These are phyloP conservation scores for Diadromus collaris DNA, from an alignment of 2,888 invertebrate genomes.

Conservation along the genomic window DNA sequence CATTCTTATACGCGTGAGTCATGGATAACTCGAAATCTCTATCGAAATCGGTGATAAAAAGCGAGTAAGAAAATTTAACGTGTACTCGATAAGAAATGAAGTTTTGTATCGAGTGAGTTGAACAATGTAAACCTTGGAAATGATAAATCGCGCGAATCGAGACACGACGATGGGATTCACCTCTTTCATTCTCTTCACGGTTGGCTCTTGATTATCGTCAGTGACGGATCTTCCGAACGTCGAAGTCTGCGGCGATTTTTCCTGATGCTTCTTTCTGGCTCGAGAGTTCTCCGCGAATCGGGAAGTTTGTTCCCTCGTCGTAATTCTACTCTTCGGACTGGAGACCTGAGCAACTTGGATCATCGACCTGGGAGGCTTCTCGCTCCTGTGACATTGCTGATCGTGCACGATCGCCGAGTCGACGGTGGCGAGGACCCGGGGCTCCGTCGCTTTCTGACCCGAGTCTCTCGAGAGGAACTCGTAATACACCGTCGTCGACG, in stretches of 20 bases:
- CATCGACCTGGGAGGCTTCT: constrained; percentile 36
- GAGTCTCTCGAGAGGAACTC: constrained; percentile 42
- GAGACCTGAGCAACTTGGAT: constrained; percentile 59
- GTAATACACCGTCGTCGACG: constrained; percentile 60
- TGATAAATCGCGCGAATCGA: background rate
- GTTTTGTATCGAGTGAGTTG: background rate
- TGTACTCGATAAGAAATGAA: background rate
- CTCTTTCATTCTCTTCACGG: constrained; percentile 59
- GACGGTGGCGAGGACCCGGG: background rate
- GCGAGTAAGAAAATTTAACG: background rate
- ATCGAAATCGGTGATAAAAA: background rate
- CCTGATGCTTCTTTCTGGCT: background rate
- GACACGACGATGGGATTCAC: constrained; percentile 41
- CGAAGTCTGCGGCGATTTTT: background rate
- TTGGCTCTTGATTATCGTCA: constrained; percentile 51
- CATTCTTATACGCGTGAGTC: background rate
- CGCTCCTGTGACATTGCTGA: constrained; percentile 13
- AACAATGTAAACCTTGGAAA: background rate
- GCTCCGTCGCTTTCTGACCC: background rate
- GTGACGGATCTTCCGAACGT: constrained; percentile 45
- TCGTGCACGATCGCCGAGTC: constrained; percentile 8
- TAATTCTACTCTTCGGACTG: constrained; percentile 40
- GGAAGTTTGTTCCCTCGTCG: constrained; percentile 17
- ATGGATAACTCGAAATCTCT: background rate
- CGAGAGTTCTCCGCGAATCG: background rate